Percentiles rank a stretch among this genome's conserved stretches.
phyloP scores from a whole-genome alignment of 2,797 vertebrate species.

The Chiroxiphia lanceolata region DNA sequence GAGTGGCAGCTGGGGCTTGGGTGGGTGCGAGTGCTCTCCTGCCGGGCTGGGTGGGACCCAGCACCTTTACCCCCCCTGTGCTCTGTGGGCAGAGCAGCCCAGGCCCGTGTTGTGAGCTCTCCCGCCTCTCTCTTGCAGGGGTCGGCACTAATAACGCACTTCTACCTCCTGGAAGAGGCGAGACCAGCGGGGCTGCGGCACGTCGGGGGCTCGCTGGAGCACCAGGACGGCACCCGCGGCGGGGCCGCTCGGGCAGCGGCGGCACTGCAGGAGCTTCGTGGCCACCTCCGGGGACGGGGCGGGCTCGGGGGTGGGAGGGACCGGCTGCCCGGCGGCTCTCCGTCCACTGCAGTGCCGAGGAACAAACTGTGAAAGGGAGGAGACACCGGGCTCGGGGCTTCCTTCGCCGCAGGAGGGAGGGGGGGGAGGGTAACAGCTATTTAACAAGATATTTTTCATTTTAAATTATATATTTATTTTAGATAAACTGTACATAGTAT shows the following conservation, averaged over 20 bases:
- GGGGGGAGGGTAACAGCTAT: slow-evolving; percentile 65
- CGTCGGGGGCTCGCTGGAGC: not conserved
- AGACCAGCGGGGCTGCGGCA: not conserved
- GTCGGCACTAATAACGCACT: slow-evolving; percentile 27
- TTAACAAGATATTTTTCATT: slow-evolving; percentile 78
- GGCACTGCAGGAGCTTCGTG: not conserved
- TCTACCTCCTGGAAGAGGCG: slow-evolving; percentile 66
- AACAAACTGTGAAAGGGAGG: slow-evolving; percentile 78
- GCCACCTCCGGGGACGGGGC: not conserved
- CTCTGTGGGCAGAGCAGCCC: fast-evolving
- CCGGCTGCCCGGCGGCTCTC: not conserved
- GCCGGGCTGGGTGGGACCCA: fast-evolving
- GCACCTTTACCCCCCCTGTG: fast-evolving
- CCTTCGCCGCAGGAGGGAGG: slow-evolving; percentile 33
- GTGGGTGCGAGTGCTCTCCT: fast-evolving
- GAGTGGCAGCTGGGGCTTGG: fast-evolving
- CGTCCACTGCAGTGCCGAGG: slow-evolving; percentile 1
- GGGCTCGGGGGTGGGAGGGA: not conserved
- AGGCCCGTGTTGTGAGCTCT: not conserved
- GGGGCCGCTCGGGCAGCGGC: not conserved
- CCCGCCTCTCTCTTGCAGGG: slow-evolving; percentile 35
- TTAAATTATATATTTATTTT: slow-evolving; percentile 87
- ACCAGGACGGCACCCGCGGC: not conserved
- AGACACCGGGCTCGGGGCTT: slow-evolving; percentile 70
- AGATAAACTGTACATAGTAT: slow-evolving; percentile 81